These are phyloP conservation scores for Antechinus stuartii DNA, from an alignment of 2,113 vertebrate genomes.

Conservation along the genomic window DNA sequence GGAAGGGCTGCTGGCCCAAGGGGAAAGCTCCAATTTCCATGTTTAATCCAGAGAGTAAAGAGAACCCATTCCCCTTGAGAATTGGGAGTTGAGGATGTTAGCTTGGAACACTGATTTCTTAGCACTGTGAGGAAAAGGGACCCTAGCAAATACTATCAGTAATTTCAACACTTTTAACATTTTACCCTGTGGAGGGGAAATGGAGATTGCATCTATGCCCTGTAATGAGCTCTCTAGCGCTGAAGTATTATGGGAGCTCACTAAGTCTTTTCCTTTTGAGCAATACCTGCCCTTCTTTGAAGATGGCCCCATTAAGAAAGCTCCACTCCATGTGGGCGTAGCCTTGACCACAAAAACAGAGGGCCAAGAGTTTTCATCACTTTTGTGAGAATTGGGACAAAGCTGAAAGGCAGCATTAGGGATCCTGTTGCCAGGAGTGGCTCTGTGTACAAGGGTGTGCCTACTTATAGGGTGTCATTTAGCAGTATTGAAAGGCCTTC, in stretches of 20 bases:
- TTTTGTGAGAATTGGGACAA: slow-evolving; percentile 9
- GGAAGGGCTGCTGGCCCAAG: neutral
- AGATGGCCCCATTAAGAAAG: slow-evolving; percentile 40
- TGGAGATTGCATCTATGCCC: neutral
- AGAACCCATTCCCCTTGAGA: neutral
- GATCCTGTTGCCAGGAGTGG: neutral
- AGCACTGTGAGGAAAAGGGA: neutral
- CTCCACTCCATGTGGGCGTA: slow-evolving; percentile 32
- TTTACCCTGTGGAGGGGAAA: neutral
- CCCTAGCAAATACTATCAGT: neutral
- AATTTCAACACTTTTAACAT: neutral
- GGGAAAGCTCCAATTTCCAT: neutral
- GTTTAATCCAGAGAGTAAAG: neutral
- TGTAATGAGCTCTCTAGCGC: neutral
- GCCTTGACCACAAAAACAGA: slow-evolving; percentile 30
- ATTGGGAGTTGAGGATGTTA: slow-evolving; percentile 14
- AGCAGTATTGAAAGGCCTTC: neutral
- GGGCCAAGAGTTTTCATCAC: slow-evolving; percentile 43
- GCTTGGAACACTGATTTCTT: neutral
- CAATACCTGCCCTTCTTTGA: slow-evolving; percentile 32
- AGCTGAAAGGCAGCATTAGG: slow-evolving; percentile 18
- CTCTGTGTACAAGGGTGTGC: slow-evolving; percentile 13
- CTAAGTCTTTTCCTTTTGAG: slow-evolving; percentile 26
- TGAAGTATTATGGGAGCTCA: neutral
- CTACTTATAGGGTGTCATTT: neutral